Evolutionary conservation across 2,797 vertebrate genomes (phyloP), one percentile per base, ranked within the genome.

Genomic region (Paguma larvata): DNA sequence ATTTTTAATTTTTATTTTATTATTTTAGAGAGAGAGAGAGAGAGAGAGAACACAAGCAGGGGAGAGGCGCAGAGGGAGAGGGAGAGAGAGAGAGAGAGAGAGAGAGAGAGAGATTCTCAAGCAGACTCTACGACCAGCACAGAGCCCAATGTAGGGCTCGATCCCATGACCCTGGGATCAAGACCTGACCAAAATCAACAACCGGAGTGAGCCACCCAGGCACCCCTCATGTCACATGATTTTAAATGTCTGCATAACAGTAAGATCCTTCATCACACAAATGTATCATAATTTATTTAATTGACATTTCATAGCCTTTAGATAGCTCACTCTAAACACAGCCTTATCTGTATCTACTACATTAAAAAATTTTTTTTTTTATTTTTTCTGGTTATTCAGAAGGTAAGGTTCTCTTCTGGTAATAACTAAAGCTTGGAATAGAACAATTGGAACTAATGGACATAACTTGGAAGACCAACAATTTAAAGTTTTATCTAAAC

Each of bases 401-500:
- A 79, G 41, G 34, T 95, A 79, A 83, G 5, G 0, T 34, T 91
- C 14, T 67, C 14, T 95, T 83, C 5, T 91, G 32, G 53, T 94
- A 92, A 87, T 77, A 92, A 32, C 7, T 68, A 79, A 83, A 34
- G 41, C 44, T 89, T 91, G 15, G n/a, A 83, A 87, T 48, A 85
- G 44, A 85, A 21, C 30, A 96, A 75, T 23, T 92, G 19, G 56
- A 96, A 70, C 41, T 86, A 86, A 85, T 41, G 85, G 48, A 67
- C 51, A 68, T 85, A 80, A 80, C 38, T 82, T 68, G 32, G 62
- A 91, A 97, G 77, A 94, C 46, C 85, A 89, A 89, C 15, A 62
- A 53, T 89, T 97, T 89, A 87, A 59, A 65, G n/a, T 91, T 94
- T 30, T 84, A 72, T 77, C 87, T 95, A 84, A 90, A 86, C 16